Base-by-base conservation (phyloP, 1,140 invertebrate species). In the Reticulitermes speratus region DNA sequence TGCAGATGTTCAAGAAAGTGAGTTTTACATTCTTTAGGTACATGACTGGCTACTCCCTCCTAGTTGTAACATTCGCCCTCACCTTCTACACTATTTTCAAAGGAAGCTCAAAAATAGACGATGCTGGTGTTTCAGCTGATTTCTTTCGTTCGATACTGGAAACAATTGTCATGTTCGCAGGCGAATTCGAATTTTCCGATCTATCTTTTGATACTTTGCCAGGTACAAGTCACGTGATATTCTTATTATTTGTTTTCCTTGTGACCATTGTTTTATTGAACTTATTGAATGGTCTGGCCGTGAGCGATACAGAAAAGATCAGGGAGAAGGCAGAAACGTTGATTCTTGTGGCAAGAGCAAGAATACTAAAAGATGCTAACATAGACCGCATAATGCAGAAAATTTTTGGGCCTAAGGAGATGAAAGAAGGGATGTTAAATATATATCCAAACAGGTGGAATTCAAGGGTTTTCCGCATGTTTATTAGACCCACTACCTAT, bases 131-230 rank as follows among this genome's bases (percentile, higher is more conserved):
- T 5, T 65, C 16, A 2, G 1, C 25, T 65, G 16, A 2, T 65
- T 94, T 94, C 6, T 93, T 93, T 14, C 90, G 92, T 32, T 94
- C 95, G 0, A 88, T 96, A 9, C 95, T 96, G 86, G 96, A 96
- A 91, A 96, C 95, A 0, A 94, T 96, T 44, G 94, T 96, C 3
- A 97, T 97, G 96, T 92, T 96, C 44, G 96, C 96, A 0, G 96
- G 96, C 19, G 96, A 97, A 90, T 95, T 96, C 88, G 95, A 97
- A 88, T 95, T 95, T 0, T 91, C 93, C 8, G 93, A 93, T 30
- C 94, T 97, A 25, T 94, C 95, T 52, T 96, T 96, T 88, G 90
- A 93, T 32, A 91, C 91, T 25, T 92, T 93, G 89, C 94, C 95
- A 11, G 88, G 94, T 12, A 93, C 93, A 38, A 96, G 95, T 88